phyloP scores from a whole-genome alignment of 2,797 vertebrate genomes.

The Pogoniulus pusillus region DNA sequence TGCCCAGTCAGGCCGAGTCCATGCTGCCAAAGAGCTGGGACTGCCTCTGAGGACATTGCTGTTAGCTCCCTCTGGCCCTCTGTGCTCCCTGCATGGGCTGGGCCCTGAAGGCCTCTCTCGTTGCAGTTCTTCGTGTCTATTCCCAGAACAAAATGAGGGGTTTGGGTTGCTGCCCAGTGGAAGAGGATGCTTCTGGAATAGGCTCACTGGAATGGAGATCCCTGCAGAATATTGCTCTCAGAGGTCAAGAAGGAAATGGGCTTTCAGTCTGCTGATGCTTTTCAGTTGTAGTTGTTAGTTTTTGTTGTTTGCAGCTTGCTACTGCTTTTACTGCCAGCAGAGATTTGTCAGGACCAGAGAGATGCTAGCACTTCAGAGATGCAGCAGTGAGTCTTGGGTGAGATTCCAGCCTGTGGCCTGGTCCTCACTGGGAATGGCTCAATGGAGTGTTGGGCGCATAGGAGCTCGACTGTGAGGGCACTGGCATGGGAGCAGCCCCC shows the following conservation, averaged over 20 bases:
- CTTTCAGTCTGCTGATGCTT: neutral
- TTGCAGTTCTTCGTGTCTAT: neutral
- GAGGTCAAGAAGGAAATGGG: neutral
- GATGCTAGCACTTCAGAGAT: accelerated
- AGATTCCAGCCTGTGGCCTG: neutral
- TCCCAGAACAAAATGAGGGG: neutral
- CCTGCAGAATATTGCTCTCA: neutral
- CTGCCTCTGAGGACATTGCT: neutral
- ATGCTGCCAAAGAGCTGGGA: neutral
- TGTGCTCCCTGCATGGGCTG: neutral
- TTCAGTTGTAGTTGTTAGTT: neutral
- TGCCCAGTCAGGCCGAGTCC: neutral
- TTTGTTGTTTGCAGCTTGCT: neutral
- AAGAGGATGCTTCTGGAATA: neutral
- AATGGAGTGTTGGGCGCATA: neutral
- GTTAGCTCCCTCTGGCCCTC: neutral
- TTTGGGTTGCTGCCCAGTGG: neutral
- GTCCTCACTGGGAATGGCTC: neutral
- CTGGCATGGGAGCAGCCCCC: neutral
- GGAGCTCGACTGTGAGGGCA: accelerated
- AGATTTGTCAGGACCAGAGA: neutral
- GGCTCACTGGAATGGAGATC: neutral
- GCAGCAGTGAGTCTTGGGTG: neutral
- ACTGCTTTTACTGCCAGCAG: neutral
- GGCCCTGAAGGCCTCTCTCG: neutral